Evolutionary conservation across 64 coral and sea anemone species (phyloP).

Genomic region (Porites australiensis): DNA sequence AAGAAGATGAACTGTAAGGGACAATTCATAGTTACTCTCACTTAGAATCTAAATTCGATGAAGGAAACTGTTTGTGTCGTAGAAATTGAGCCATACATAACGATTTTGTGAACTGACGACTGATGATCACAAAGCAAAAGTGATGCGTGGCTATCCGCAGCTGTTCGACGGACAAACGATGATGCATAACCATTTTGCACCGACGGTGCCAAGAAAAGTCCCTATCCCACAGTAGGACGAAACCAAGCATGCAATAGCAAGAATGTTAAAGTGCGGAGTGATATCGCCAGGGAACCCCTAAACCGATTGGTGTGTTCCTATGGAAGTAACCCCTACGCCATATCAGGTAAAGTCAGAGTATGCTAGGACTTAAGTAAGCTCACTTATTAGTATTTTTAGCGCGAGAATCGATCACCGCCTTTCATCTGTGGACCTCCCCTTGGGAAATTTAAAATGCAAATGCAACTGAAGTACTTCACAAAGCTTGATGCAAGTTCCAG

Average conservation of each 20-base stretch:
- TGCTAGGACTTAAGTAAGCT: conserved; percentile 13
- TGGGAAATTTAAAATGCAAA: neutral
- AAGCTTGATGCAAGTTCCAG: conserved; percentile 50
- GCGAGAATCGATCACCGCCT: neutral
- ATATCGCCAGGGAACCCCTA: neutral
- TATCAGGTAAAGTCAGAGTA: conserved; percentile 42
- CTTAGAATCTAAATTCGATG: neutral
- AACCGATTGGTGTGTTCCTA: conserved; percentile 53
- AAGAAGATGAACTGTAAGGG: conserved; percentile 13
- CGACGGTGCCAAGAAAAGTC: conserved; percentile 70
- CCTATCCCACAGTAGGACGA: conserved; percentile 47
- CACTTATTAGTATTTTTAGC: neutral
- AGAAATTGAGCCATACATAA: neutral
- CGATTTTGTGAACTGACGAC: conserved; percentile 2
- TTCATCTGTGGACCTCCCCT: neutral
- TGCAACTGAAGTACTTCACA: neutral
- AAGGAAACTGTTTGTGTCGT: conserved; percentile 1
- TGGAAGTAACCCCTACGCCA: conserved; percentile 22
- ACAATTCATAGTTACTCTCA: neutral
- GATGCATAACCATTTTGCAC: conserved; percentile 47
- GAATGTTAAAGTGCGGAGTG: conserved; percentile 6
- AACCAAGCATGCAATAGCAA: neutral
- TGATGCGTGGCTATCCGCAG: conserved; percentile 55
- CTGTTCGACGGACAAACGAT: conserved; percentile 53
- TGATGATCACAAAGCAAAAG: neutral